Evolutionary conservation across 2,797 vertebrate genomes (phyloP), one percentile per base, ranked within the genome.

Genomic region (Peromyscus eremicus): DNA sequence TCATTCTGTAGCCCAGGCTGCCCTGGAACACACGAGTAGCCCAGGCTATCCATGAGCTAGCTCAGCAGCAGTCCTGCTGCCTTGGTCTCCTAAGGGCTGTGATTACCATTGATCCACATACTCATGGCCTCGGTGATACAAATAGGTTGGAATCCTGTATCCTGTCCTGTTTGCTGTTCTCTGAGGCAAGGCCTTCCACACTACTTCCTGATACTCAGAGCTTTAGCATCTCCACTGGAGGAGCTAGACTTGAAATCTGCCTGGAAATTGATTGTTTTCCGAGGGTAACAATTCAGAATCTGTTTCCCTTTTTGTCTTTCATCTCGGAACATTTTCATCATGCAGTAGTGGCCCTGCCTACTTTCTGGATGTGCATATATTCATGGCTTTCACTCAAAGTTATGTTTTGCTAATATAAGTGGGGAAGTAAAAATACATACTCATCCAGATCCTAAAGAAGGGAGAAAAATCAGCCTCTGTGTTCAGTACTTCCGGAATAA

Each of bases 261-360:
- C 21, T 79, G 80, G 60, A 96, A 96, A 86, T 70, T 76, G 76
- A 60, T 91, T 92, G 34, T 66, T 95, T 95, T 90, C 2, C 4
- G 83, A 97, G 49, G 55, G 32, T 92, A 87, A 77, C 77, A 66
- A 89, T 95, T 97, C 43, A 86, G 77, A 91, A 71, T 91, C 34
- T 6, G 21, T 86, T 97, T 96, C 89, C 46, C 43, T 77, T 82
- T 97, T 86, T 4, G 40, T 40, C 52, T 95, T 96, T 94, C 34
- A 84, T 81, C 46, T 92, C 16, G 23, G 60, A 92, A 71, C 29
- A 46, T n/a, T 43, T 88, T 95, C 70, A 16, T 80, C 37, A 83
- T 92, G 2, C 34, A 66, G 2, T 77, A 76, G 43, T 83, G 37
- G 11, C 46, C 92, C 62, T 82, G 0, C 75, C 27, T 21, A 57